Evolutionary conservation across 35 echinoderm and acorn worm species (phyloP).

Genomic region (Amphiura filiformis): DNA sequence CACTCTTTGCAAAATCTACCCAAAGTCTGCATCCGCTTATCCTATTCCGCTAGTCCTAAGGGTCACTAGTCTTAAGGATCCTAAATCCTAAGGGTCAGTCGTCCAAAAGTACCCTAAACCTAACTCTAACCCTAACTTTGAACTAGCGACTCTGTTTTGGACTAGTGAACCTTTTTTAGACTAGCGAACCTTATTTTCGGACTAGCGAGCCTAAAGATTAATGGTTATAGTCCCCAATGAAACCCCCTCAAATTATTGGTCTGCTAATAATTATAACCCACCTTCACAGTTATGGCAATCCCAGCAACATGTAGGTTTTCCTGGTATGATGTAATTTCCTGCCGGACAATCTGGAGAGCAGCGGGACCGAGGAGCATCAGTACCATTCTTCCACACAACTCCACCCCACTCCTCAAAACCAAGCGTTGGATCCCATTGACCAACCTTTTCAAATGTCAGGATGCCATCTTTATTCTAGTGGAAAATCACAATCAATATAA

Average conservation of each 20-base stretch:
- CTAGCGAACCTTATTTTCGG: no score
- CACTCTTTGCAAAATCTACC: no score
- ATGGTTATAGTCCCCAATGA: background rate
- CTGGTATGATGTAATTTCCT: constrained; percentile 40
- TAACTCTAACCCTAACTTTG: no score
- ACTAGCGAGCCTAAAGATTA: background rate
- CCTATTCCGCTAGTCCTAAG: no score
- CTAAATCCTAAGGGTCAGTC: background rate
- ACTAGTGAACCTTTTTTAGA: no score
- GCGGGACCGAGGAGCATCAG: constrained; percentile 38
- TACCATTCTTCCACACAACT: constrained; percentile 43
- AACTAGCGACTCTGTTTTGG: no score
- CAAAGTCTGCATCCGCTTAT: no score
- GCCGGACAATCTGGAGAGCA: constrained; percentile 71
- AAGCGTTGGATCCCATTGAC: constrained; percentile 49
- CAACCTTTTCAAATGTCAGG: constrained; percentile 46
- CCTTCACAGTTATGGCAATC: constrained; percentile 68
- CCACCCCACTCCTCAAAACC: constrained; percentile 15
- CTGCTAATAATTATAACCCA: no score
- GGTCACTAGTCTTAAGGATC: no score
- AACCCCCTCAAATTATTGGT: background rate
- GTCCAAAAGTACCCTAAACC: background rate
- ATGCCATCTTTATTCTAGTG: constrained; percentile 21
- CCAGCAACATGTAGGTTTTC: constrained; percentile 74
- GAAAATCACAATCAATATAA: no score